Base-by-base conservation (phyloP, 2,888 invertebrate species). In the Seira sanloemensis region DNA sequence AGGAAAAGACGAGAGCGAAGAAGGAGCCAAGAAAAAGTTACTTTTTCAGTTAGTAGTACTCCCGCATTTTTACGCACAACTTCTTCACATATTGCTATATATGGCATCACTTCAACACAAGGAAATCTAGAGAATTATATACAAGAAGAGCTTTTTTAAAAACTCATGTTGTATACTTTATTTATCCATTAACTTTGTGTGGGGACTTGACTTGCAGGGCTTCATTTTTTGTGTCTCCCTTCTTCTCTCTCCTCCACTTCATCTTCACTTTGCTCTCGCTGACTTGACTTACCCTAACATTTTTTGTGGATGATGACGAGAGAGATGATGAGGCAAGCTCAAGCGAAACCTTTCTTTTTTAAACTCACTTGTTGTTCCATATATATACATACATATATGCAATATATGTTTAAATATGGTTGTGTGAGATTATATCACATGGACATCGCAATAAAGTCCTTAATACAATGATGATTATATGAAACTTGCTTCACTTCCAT, bases 221-320 rank as follows among this genome's bases (percentile, higher is more conserved):
- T 87, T 87, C 85, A 82, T 85, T 87, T 86, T 86, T 87, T 85
- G 78, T 78, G 76, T 73, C 77, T 74, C 83, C 75, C 72, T 50
- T 74, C 24, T 68, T 75, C n/a, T 7, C n/a, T 62, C 21, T n/a
- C 68, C 54, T 58, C 80, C 69, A 78, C 66, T 73, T 66, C 68
- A 76, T 50, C 74, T 24, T 27, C 78, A 25, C 46, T 21, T 27
- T 65, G 62, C 74, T 37, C 2, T 69, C 12, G 23, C 69, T 69
- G 23, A n/a, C 69, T 23, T 27, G 23, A 69, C 69, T 18, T 24
- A 66, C 76, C 76, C 76, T 76, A 75, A 66, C 58, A 18, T 58
- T 9, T 23, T 67, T 67, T 67, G 7, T 24, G 21, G 37, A 37
- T 37, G 37, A 37, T 37, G 37, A 23, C n/a, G 66, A 62, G 58